Conservation (phyloP, 1,140 invertebrate genomes). For the Mactra quadrangularis region DNA sequence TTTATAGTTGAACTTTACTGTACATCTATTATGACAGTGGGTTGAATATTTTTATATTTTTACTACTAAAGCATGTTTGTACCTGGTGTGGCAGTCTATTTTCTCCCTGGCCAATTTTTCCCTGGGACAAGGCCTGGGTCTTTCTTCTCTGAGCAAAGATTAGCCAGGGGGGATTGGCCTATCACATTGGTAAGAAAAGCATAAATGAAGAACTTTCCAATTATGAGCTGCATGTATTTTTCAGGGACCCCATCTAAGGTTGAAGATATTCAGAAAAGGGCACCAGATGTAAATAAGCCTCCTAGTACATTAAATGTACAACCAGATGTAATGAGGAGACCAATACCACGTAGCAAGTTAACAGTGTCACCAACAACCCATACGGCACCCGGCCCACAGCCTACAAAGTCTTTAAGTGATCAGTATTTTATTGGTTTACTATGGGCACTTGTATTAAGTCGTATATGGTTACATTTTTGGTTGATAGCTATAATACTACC, state of each 20-base stretch:
- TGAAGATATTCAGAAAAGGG: neutral
- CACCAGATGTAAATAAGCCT: conserved; percentile 31
- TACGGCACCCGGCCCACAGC: conserved; percentile 1
- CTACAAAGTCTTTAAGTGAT: conserved; percentile 83
- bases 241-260: conserved; percentile 22
- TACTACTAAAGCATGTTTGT: too few species aligned
- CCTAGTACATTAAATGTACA: conserved; percentile 38
- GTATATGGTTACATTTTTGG: conserved; percentile 90
- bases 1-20: too few species aligned
- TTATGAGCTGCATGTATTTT: too few species aligned
- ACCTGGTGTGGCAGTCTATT: too few species aligned
- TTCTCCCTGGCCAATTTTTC: too few species aligned
- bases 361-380: conserved; percentile 13
- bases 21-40: too few species aligned
- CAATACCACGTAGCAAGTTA: conserved; percentile 30
- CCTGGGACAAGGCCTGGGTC: too few species aligned
- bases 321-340: conserved; percentile 21
- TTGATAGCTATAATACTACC: conserved; percentile 87
- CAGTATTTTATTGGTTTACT: conserved; percentile 88
- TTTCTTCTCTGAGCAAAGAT: too few species aligned
- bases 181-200: too few species aligned
- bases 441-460: conserved; percentile 88
- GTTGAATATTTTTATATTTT: too few species aligned
- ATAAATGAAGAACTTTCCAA: too few species aligned
- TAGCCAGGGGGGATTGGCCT: too few species aligned